These are phyloP conservation scores for Tenebrio molitor DNA, from an alignment of 1,140 invertebrate species.

Conservation along the genomic window DNA sequence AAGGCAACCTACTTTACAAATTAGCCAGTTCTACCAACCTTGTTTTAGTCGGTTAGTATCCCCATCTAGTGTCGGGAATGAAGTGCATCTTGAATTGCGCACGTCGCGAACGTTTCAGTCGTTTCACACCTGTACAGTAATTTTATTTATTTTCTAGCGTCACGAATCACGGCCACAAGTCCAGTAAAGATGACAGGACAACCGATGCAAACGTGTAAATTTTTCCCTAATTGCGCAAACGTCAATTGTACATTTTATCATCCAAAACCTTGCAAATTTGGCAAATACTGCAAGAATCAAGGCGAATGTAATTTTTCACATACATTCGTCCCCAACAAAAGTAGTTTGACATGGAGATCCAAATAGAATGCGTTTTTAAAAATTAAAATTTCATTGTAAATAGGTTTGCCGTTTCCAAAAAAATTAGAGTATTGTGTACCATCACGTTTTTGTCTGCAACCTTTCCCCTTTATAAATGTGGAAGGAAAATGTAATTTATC, in stretches of 20 bases:
- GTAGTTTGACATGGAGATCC: constrained; percentile 64
- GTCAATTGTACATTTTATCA: constrained; percentile 74
- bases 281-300: constrained; percentile 75
- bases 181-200: constrained; percentile 34
- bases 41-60: no score
- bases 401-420: not conserved
- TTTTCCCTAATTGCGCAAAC: constrained; percentile 72
- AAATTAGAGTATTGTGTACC: no score
- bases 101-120: no score
- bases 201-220: constrained; percentile 71
- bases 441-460: no score
- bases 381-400: constrained; percentile 3
- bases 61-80: no score
- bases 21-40: no score
- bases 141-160: constrained; percentile 45
- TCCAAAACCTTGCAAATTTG: constrained; percentile 75
- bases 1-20: no score
- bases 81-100: not conserved
- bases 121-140: not conserved
- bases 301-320: constrained; percentile 74
- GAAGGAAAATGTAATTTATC: not conserved
- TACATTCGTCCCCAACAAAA: constrained; percentile 67
- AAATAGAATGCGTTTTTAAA: constrained; percentile 41
- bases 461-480: constrained; percentile 7
- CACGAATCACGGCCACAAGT: constrained; percentile 1